Evolutionary conservation across 2,888 invertebrate species (phyloP).

Genomic region (Apocheima hispidaria): DNA sequence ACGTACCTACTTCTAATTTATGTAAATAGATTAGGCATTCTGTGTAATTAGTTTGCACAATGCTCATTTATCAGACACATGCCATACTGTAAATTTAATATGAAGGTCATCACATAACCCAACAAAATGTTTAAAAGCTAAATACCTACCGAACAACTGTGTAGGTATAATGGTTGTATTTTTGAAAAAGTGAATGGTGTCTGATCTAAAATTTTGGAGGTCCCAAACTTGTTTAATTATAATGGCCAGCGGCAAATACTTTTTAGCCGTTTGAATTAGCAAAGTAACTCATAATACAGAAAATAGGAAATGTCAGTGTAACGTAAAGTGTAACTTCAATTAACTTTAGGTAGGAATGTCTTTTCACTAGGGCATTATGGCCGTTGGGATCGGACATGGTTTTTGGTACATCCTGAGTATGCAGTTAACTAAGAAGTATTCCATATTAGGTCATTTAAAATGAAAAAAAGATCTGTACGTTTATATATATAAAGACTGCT

Average conservation of each 20-base stretch:
- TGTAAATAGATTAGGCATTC: constrained; percentile 9
- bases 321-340: too few relatives aligned
- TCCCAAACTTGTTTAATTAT: constrained; percentile 9
- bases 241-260: neutral
- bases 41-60: constrained; percentile 10
- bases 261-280: too few relatives aligned
- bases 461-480: too few relatives aligned
- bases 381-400: too few relatives aligned
- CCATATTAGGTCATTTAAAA: too few relatives aligned
- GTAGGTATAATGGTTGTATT: constrained; percentile 2
- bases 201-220: constrained; percentile 13
- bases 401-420: too few relatives aligned
- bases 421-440: too few relatives aligned
- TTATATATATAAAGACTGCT: too few relatives aligned
- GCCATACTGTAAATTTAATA: constrained; percentile 21
- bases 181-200: constrained; percentile 24
- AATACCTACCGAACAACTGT: neutral
- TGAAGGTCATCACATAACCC: constrained; percentile 9
- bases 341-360: too few relatives aligned
- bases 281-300: too few relatives aligned
- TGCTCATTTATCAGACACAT: neutral
- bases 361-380: too few relatives aligned
- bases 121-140: constrained; percentile 6
- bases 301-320: too few relatives aligned
- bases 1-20: constrained; percentile 13